phyloP scores from a whole-genome alignment of 2,888 invertebrate genomes.

The Taenaris catops region DNA sequence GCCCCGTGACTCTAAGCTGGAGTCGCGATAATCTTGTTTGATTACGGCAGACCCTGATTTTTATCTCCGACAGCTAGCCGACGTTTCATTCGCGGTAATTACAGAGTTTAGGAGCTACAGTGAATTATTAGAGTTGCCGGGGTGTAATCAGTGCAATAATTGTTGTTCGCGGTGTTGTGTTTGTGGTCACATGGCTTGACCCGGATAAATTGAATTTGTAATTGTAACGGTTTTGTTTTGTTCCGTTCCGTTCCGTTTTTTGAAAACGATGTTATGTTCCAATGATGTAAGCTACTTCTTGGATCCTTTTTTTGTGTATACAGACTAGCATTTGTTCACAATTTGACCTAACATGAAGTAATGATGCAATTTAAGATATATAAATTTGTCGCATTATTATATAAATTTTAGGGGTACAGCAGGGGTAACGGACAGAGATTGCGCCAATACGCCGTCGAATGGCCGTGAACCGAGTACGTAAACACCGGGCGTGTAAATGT shows the following conservation, averaged over 20 bases:
- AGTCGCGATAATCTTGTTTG: too few relatives aligned
- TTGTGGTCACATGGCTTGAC: slow-evolving; percentile 37
- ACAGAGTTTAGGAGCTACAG: slow-evolving; percentile 72
- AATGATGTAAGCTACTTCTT: too few relatives aligned
- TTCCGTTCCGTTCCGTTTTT: too few relatives aligned
- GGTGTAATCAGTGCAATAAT: slow-evolving; percentile 69
- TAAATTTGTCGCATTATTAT: too few relatives aligned
- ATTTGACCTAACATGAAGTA: too few relatives aligned
- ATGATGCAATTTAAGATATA: too few relatives aligned
- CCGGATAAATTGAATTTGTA: slow-evolving; percentile 63
- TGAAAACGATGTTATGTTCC: too few relatives aligned
- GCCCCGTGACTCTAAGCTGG: too few relatives aligned
- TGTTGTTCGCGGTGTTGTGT: slow-evolving; percentile 56
- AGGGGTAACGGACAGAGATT: slow-evolving; percentile 21
- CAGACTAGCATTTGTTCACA: too few relatives aligned
- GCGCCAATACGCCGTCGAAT: slow-evolving; percentile 26
- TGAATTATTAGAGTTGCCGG: slow-evolving; percentile 73
- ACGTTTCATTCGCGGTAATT: slow-evolving; percentile 72
- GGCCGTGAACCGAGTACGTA: slow-evolving; percentile 65
- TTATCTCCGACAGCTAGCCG: slow-evolving; percentile 75
- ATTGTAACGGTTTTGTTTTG: slow-evolving; percentile 13
- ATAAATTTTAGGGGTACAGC: too few relatives aligned
- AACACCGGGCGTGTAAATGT: slow-evolving; percentile 43
- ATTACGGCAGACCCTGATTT: slow-evolving; percentile 55
- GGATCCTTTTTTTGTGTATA: too few relatives aligned